A percentile compares a stretch with the other conserved stretches of the same genome.
Conservation (phyloP, 92 coral and sea anemone genomes). For the Galaxea fascicularis region DNA sequence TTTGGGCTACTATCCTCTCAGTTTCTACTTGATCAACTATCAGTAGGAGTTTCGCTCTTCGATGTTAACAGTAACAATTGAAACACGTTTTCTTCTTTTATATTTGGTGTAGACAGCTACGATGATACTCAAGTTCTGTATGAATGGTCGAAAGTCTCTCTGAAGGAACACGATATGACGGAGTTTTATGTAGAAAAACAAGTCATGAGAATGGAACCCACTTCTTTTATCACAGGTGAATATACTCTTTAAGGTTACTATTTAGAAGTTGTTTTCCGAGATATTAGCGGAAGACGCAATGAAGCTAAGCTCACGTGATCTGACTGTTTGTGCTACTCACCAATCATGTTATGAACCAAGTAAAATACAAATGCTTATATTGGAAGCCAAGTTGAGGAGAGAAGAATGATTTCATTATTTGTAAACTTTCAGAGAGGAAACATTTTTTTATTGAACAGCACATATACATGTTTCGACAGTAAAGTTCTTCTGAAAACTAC, state of each 20-base stretch:
- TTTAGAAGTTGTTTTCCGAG: not conserved
- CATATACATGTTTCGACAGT: too few relatives aligned
- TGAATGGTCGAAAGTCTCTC: constrained; percentile 11
- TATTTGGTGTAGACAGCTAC: constrained; percentile 28
- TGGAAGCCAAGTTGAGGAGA: too few relatives aligned
- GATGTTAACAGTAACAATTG: not conserved
- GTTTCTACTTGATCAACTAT: too few relatives aligned
- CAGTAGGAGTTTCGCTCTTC: not conserved
- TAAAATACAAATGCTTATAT: too few relatives aligned
- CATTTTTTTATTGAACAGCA: too few relatives aligned
- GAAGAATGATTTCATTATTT: too few relatives aligned
- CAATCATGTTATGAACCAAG: too few relatives aligned
- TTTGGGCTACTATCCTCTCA: not conserved
- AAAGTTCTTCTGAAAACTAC: too few relatives aligned
- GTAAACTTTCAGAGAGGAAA: too few relatives aligned
- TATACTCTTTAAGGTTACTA: not conserved
- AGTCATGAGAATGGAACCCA: constrained; percentile 5
- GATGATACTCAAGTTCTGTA: constrained; percentile 42
- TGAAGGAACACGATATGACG: constrained; percentile 35
- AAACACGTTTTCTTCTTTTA: not conserved
- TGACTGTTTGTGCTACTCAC: too few relatives aligned
- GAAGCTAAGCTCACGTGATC: not conserved
- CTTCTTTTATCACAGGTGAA: constrained; percentile 33
- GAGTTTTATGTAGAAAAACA: constrained; percentile 42
- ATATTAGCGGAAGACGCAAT: not conserved